These are phyloP conservation scores for Conops quadrifasciatus DNA, from an alignment of 2,888 invertebrate species.

Conservation along the genomic window DNA sequence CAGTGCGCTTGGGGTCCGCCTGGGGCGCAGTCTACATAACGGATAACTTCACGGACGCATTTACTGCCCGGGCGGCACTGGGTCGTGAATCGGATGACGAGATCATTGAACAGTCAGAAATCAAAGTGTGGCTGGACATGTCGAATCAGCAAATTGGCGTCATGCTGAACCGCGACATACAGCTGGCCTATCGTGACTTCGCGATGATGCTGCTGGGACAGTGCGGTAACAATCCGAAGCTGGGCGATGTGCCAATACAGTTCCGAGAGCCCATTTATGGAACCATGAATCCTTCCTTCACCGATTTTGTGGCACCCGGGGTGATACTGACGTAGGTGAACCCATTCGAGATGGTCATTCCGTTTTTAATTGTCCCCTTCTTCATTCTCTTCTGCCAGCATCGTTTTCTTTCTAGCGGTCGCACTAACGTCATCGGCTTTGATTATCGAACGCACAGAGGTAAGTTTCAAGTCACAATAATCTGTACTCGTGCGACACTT, in stretches of 20 bases:
- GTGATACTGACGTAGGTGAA: slow-evolving; percentile 87
- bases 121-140: slow-evolving; percentile 91
- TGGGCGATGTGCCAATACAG: slow-evolving; percentile 89
- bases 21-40: slow-evolving; percentile 92
- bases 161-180: slow-evolving; percentile 85
- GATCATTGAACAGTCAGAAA: slow-evolving; percentile 85
- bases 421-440: slow-evolving; percentile 91
- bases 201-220: slow-evolving; percentile 76
- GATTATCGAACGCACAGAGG: slow-evolving; percentile 88
- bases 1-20: slow-evolving; percentile 79
- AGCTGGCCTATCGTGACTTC: slow-evolving; percentile 86
- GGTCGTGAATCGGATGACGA: slow-evolving; percentile 86
- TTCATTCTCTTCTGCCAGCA: slow-evolving; percentile 68
- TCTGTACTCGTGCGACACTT: background rate
- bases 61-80: slow-evolving; percentile 81
- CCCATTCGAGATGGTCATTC: slow-evolving; percentile 1
- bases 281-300: slow-evolving; percentile 88
- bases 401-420: slow-evolving; percentile 95
- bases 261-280: slow-evolving; percentile 91
- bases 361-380: background rate
- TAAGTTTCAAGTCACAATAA: slow-evolving; percentile 43
- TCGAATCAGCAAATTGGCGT: slow-evolving; percentile 95
- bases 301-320: slow-evolving; percentile 95
- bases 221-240: slow-evolving; percentile 82
- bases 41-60: slow-evolving; percentile 87